phyloP scores from a whole-genome alignment of 1,140 invertebrate species.

The Galendromus occidentalis region DNA sequence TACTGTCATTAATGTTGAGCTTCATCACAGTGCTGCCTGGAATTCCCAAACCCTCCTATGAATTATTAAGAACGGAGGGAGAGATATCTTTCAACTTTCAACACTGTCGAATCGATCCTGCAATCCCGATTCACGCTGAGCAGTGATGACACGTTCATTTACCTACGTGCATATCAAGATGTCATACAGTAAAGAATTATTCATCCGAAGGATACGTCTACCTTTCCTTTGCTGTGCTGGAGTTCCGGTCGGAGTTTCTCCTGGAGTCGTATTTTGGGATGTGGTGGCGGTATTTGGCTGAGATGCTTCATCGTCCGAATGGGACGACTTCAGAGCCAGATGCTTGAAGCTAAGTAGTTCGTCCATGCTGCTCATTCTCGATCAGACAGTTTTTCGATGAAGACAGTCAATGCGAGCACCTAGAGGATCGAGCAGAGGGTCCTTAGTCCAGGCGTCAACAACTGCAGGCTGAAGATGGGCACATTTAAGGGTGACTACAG shows the following conservation, averaged over 20 bases:
- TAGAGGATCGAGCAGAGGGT: too few species aligned
- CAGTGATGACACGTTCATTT: background rate
- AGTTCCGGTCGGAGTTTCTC: background rate
- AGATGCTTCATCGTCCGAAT: background rate
- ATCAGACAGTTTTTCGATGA: background rate
- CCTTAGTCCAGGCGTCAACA: too few species aligned
- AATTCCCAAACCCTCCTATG: too few species aligned
- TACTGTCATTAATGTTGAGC: background rate
- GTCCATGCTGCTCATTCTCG: background rate
- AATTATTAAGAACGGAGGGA: background rate
- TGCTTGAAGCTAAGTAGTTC: constrained; percentile 2
- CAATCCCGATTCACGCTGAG: background rate
- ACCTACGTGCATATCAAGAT: background rate
- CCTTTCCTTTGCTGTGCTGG: constrained; percentile 5
- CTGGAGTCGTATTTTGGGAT: constrained; percentile 3
- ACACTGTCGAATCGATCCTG: background rate
- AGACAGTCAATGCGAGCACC: too few species aligned
- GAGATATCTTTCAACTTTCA: background rate
- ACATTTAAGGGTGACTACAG: too few species aligned
- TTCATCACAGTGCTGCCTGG: constrained; percentile 5
- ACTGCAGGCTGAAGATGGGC: too few species aligned
- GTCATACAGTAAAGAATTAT: background rate
- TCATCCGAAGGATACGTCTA: background rate
- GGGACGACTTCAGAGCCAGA: background rate
- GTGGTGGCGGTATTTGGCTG: constrained; percentile 3